These are phyloP conservation scores for Philopedon plagiatum DNA, from an alignment of 2,888 invertebrate genomes.

Conservation along the genomic window DNA sequence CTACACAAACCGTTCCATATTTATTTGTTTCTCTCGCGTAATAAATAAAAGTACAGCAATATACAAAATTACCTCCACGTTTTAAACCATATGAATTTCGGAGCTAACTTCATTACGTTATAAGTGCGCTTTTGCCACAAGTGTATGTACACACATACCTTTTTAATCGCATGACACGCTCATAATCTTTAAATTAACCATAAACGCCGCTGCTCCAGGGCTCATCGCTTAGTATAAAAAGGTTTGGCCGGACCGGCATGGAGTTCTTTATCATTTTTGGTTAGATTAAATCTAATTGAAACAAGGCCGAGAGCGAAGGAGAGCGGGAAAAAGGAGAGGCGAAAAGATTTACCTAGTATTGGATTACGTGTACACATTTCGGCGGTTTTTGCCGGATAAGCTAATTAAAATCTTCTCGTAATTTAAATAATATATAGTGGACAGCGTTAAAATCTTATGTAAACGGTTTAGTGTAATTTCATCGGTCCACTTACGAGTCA, in stretches of 20 bases:
- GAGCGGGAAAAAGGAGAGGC: constrained; percentile 9
- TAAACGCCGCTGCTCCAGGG: constrained; percentile 3
- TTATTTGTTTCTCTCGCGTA: too few relatives aligned
- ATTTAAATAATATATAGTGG: neutral
- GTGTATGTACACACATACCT: too few relatives aligned
- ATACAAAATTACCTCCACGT: neutral
- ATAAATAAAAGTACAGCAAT: neutral
- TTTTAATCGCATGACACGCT: constrained; percentile 18
- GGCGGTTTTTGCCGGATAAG: constrained; percentile 8
- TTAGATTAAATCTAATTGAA: constrained; percentile 24
- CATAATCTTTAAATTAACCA: constrained; percentile 14
- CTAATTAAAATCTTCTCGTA: constrained; percentile 7
- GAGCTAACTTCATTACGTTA: constrained; percentile 1
- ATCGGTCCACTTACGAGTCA: too few relatives aligned
- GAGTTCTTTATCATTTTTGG: constrained; percentile 20
- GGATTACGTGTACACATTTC: constrained; percentile 15
- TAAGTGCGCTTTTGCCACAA: constrained; percentile 10
- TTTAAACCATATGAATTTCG: constrained; percentile 3
- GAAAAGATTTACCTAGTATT: constrained; percentile 18
- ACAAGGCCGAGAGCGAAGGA: constrained; percentile 16
- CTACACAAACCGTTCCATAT: too few relatives aligned
- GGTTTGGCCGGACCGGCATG: constrained; percentile 6
- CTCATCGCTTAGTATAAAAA: constrained; percentile 17
- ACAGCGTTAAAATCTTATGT: neutral
- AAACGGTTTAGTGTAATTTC: too few relatives aligned